These are phyloP conservation scores for Odobenus rosmarus DNA, from an alignment of 2,113 vertebrate species.

Conservation along the genomic window DNA sequence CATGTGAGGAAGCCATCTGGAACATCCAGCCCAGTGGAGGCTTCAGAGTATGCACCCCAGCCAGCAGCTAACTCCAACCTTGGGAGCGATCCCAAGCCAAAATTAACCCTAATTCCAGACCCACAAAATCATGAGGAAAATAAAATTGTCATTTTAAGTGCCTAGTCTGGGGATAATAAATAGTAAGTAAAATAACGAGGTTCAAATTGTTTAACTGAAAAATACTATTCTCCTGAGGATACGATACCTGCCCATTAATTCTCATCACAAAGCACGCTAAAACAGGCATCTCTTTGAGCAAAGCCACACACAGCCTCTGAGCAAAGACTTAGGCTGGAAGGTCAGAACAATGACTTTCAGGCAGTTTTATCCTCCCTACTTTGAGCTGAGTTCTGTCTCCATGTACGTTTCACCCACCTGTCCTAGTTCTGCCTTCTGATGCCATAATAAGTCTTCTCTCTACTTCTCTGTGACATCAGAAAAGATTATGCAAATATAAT, in stretches of 20 bases:
- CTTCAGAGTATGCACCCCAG: neutral
- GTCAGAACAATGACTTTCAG: neutral
- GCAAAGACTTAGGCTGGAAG: neutral
- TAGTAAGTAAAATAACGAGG: neutral
- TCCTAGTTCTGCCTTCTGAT: conserved; percentile 50
- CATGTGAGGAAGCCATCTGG: neutral
- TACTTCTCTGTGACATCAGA: conserved; percentile 66
- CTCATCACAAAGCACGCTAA: neutral
- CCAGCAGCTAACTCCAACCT: neutral
- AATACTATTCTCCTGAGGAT: neutral
- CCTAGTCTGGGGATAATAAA: neutral
- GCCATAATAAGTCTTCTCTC: conserved; percentile 47
- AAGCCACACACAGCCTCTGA: neutral
- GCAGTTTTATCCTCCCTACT: neutral
- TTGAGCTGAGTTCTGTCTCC: conserved; percentile 2
- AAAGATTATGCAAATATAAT: conserved; percentile 76
- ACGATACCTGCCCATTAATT: neutral
- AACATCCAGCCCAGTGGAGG: neutral
- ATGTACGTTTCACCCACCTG: conserved; percentile 28
- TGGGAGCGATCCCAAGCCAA: neutral
- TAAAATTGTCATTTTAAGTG: neutral
- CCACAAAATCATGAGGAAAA: neutral
- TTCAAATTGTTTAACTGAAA: conserved; percentile 10
- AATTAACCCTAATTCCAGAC: neutral
- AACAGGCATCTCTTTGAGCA: neutral